Base-by-base conservation (phyloP, 2,888 invertebrate species). In the Caenorhabditis drosophilae region DNA sequence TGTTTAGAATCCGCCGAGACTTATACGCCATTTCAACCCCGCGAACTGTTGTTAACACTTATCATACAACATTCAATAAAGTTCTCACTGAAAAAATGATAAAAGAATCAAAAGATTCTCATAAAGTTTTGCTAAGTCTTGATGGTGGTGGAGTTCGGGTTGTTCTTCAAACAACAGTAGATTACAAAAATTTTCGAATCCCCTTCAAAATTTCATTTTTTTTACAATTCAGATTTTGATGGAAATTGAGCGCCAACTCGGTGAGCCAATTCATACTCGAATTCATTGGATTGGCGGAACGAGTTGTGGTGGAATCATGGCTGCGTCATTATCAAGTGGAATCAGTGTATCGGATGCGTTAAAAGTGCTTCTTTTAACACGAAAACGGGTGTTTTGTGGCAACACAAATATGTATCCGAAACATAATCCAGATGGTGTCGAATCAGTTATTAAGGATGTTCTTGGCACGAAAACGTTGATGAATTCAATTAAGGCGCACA, bases 251-350 rank as follows among this genome's bases (percentile, higher is more conserved):
- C 31, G 60, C n/a, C 54, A 47, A 40, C 26, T 68, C 25, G 60
- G 57, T 1, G 72, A 69, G 44, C 53, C 59, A 7, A 27, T 72
- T 0, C 41, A 61, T 26, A 40, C 54, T 11, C 50, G 63, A 27
- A 47, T 67, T 7, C 72, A 72, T 36, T 72, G 72, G 72, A 38
- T 72, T n/a, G 72, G 59, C 4, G 72, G 72, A 0, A 72, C 72
- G 20, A 63, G 63, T 42, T 63, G 67, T 35, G 72, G 72, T 3
- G 72, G 72, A 2, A 60, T 72, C 20, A 61, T 72, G 54, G 53
- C 66, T 16, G 48, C 59, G 34, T 44, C 56, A 25, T 54, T 72
- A n/a, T 52, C 60, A 9, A 50, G 38, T 15, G 72, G 71, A 9
- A 41, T 57, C 23, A 42, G 48, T n/a, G 38, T 59, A 1, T 3